Evolutionary conservation across 2,888 invertebrate genomes (phyloP).

Genomic region (Meliscaeva auricollis): DNA sequence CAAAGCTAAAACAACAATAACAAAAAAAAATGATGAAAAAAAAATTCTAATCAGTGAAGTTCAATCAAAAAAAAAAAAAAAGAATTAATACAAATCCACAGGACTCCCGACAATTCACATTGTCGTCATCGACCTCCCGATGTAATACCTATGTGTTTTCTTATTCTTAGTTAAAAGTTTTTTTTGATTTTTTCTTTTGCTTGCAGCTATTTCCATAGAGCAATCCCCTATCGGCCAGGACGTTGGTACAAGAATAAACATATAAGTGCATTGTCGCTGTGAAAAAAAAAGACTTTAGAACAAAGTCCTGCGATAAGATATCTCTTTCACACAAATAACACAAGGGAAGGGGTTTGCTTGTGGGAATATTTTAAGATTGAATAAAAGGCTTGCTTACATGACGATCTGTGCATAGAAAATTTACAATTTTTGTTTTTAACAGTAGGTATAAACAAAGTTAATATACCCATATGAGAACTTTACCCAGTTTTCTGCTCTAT

Average conservation of each 20-base stretch:
- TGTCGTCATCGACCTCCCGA: constrained; percentile 26
- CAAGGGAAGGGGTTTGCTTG: constrained; percentile 55
- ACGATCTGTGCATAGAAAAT: no score
- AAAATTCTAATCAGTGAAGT: constrained; percentile 61
- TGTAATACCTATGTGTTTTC: constrained; percentile 20
- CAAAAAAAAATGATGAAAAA: constrained; percentile 11
- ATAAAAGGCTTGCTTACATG: neutral
- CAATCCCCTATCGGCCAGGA: constrained; percentile 24
- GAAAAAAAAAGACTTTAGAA: constrained; percentile 38
- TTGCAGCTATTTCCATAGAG: constrained; percentile 40
- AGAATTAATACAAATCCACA: constrained; percentile 51
- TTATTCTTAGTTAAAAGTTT: constrained; percentile 42
- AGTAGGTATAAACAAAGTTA: no score
- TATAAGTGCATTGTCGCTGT: constrained; percentile 47
- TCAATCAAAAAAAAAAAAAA: no score
- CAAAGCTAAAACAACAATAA: neutral
- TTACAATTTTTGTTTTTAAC: neutral
- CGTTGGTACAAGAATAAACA: neutral
- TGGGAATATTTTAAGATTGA: constrained; percentile 43
- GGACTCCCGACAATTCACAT: constrained; percentile 46
- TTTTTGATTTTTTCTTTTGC: constrained; percentile 16
- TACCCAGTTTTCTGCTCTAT: no score
- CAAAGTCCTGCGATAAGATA: constrained; percentile 57
- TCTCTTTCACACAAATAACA: constrained; percentile 19
- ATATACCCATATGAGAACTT: no score